These are phyloP conservation scores for Candidula unifasciata DNA, from an alignment of 2,888 invertebrate species.

Conservation along the genomic window DNA sequence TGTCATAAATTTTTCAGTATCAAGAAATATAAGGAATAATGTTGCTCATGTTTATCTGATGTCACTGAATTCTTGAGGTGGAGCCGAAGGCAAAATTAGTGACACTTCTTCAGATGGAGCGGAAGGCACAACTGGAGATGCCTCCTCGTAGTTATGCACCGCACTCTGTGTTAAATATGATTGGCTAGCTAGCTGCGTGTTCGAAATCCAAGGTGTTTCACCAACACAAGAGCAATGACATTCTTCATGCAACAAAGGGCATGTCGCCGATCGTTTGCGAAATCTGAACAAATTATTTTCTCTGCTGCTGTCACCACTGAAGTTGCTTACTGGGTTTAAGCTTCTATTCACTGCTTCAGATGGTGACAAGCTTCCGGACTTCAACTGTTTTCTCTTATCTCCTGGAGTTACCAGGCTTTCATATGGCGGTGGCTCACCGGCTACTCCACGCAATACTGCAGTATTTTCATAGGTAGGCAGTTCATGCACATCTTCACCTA, in stretches of 20 bases:
- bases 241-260: background rate
- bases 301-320: background rate
- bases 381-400: background rate
- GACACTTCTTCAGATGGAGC: too few relatives aligned
- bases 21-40: background rate
- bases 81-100: constrained; percentile 25
- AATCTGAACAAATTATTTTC: background rate
- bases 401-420: background rate
- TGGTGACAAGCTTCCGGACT: background rate
- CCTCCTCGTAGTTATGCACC: constrained; percentile 14
- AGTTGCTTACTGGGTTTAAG: background rate
- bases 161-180: background rate
- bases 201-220: background rate
- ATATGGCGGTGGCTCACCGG: background rate
- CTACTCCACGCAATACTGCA: too few relatives aligned
- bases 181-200: background rate
- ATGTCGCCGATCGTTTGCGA: constrained; percentile 17
- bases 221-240: background rate
- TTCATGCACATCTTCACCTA: background rate
- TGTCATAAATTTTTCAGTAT: background rate
- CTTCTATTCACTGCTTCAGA: background rate
- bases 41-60: background rate
- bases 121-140: background rate
- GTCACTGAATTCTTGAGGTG: constrained; percentile 22
- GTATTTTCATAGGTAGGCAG: background rate